Conservation (phyloP, 2,113 vertebrate genomes). For the Synchiropus splendidus region DNA sequence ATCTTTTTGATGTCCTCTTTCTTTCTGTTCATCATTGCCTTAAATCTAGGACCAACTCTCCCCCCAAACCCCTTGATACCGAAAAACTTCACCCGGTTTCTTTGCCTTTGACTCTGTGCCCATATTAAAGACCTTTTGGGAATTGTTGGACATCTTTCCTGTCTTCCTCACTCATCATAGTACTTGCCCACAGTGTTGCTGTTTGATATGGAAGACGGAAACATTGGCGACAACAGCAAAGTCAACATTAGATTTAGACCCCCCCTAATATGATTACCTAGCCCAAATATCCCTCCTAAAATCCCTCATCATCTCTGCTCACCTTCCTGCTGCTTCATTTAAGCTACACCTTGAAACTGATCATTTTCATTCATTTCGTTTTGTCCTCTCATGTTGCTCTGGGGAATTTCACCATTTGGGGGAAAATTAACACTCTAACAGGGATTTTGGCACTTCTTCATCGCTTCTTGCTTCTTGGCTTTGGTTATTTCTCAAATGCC, state of each 20-base stretch:
- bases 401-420: slow-evolving; percentile 52
- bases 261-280: slow-evolving; percentile 11
- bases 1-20: slow-evolving; percentile 3
- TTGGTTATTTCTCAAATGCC: slow-evolving; percentile 73
- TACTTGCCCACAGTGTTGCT: slow-evolving; percentile 49
- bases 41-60: background rate
- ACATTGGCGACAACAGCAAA: slow-evolving; percentile 36
- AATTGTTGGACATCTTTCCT: slow-evolving; percentile 19
- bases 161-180: slow-evolving; percentile 32
- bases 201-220: slow-evolving; percentile 61
- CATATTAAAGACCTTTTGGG: slow-evolving; percentile 23
- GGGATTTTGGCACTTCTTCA: slow-evolving; percentile 76
- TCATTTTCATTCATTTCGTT: slow-evolving; percentile 50
- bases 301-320: slow-evolving; percentile 5
- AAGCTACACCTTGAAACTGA: slow-evolving; percentile 42
- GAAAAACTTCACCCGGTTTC: slow-evolving; percentile 3
- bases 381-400: slow-evolving; percentile 63
- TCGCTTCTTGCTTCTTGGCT: slow-evolving; percentile 76
- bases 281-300: slow-evolving; percentile 11
- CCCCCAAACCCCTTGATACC: slow-evolving; percentile 1
- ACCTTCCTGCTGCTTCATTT: slow-evolving; percentile 32
- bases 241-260: slow-evolving; percentile 22
- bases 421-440: slow-evolving; percentile 80
- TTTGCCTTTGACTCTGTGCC: slow-evolving; percentile 5
- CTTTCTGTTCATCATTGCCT: slow-evolving; percentile 11